phyloP scores from a whole-genome alignment of 2,113 vertebrate species.

The Sisor rabdophorus region DNA sequence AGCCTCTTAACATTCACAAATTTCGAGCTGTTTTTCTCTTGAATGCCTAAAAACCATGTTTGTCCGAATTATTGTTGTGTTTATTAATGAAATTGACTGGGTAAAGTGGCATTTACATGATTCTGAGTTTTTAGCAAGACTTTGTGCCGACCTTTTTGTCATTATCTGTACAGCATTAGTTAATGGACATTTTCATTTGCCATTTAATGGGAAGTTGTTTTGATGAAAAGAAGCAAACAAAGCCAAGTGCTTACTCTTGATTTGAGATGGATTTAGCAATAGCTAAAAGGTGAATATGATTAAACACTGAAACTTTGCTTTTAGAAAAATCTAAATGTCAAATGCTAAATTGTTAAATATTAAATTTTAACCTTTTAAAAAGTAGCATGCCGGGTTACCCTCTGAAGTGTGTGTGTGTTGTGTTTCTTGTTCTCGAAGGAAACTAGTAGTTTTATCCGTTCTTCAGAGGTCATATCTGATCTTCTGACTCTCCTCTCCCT shows the following conservation, averaged over 20 bases:
- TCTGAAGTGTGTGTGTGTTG: neutral
- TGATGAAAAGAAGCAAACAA: neutral
- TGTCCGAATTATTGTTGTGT: neutral
- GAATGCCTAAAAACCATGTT: neutral
- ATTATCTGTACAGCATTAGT: slow-evolving; percentile 15
- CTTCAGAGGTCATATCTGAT: slow-evolving; percentile 26
- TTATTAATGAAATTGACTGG: slow-evolving; percentile 5
- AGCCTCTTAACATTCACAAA: neutral
- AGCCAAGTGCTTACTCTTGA: slow-evolving; percentile 3
- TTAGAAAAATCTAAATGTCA: neutral
- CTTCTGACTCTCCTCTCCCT: slow-evolving; percentile 8
- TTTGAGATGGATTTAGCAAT: neutral
- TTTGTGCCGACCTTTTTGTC: slow-evolving; percentile 6
- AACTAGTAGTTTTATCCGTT: slow-evolving; percentile 10
- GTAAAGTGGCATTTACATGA: slow-evolving; percentile 19
- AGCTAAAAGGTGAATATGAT: neutral
- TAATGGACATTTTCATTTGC: neutral
- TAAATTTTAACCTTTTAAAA: neutral
- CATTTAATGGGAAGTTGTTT: slow-evolving; percentile 8
- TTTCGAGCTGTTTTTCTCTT: neutral
- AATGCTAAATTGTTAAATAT: neutral
- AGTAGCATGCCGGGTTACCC: neutral
- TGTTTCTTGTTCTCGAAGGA: neutral
- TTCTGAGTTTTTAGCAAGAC: neutral
- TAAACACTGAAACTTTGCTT: neutral